These are phyloP conservation scores for Otocyon megalotis DNA, from an alignment of 2,113 vertebrate species.

Conservation along the genomic window DNA sequence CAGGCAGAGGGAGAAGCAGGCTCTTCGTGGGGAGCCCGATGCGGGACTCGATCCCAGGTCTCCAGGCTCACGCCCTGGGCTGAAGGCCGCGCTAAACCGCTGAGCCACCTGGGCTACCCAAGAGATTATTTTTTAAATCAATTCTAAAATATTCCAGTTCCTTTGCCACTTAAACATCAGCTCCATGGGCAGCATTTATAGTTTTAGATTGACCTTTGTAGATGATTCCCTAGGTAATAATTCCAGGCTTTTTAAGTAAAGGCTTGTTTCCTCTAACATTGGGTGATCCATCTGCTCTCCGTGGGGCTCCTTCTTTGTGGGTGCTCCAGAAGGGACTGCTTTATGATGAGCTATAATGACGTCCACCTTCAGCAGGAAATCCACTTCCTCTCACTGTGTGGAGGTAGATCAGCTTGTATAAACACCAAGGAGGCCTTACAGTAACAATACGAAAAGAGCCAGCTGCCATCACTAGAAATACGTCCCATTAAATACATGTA, in stretches of 20 bases:
- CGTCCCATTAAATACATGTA: background rate
- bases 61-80: too few relatives aligned
- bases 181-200: background rate
- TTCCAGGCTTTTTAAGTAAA: background rate
- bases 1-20: too few relatives aligned
- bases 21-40: too few relatives aligned
- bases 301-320: background rate
- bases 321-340: background rate
- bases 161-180: background rate
- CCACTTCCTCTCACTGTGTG: background rate
- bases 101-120: too few relatives aligned
- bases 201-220: background rate
- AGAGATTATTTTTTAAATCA: background rate
- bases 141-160: background rate
- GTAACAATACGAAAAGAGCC: background rate
- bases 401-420: background rate
- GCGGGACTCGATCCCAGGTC: too few relatives aligned
- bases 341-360: background rate
- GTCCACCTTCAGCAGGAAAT: background rate
- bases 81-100: too few relatives aligned
- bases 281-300: background rate
- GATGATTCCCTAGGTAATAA: background rate
- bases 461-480: background rate
- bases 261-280: background rate
- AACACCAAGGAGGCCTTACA: rapidly evolving